Evolutionary conservation across 2,888 invertebrate genomes (phyloP).

Genomic region (Synergus japonicus): DNA sequence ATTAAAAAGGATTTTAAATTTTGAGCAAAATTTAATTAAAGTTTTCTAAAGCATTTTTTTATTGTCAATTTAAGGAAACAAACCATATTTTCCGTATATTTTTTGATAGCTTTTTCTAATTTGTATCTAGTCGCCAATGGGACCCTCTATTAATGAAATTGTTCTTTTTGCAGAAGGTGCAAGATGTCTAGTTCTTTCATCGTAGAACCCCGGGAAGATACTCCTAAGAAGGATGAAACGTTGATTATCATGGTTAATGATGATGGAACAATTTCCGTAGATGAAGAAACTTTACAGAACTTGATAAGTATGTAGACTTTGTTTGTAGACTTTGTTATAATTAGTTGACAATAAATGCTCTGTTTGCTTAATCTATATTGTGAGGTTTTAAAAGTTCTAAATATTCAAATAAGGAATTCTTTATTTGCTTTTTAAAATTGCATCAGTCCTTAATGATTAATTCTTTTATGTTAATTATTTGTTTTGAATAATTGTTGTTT

Average conservation of each 20-base stretch:
- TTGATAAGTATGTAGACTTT: conserved; percentile 84
- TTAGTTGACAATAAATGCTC: background rate
- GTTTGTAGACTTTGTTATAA: conserved; percentile 67
- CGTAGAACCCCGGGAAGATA: conserved; percentile 68
- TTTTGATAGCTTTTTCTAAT: background rate
- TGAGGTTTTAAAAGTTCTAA: background rate
- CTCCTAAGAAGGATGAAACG: conserved; percentile 82
- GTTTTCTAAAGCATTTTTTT: too few species aligned
- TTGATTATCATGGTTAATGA: conserved; percentile 91
- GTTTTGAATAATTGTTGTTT: too few species aligned
- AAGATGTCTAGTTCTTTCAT: conserved; percentile 74
- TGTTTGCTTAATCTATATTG: background rate
- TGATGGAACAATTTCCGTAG: conserved; percentile 90
- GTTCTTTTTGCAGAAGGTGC: conserved; percentile 34
- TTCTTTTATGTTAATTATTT: too few species aligned
- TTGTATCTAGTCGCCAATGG: background rate
- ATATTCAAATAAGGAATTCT: background rate
- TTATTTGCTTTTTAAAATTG: background rate
- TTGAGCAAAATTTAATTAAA: too few species aligned
- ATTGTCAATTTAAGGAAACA: too few species aligned
- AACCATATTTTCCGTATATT: background rate
- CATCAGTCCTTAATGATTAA: too few species aligned
- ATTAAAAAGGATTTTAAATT: too few species aligned
- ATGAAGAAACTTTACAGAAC: conserved; percentile 88
- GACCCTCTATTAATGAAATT: background rate